Evolutionary conservation across 2,888 invertebrate genomes (phyloP).

Genomic region (Dynastes maya): DNA sequence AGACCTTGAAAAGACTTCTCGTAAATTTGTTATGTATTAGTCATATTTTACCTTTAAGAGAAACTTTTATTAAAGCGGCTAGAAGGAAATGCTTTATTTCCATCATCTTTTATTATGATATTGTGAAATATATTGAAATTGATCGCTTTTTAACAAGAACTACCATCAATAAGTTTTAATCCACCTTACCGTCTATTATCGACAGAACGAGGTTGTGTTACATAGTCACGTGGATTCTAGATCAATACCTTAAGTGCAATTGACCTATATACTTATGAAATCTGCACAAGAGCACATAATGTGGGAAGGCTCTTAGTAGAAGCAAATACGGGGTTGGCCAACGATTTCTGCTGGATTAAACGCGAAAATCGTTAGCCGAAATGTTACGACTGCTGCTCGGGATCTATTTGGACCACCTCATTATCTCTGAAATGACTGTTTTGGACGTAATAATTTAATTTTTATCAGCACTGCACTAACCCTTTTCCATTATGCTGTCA

Average conservation of each 20-base stretch:
- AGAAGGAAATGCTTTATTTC: neutral
- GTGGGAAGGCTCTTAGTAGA: neutral
- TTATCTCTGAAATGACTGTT: constrained; percentile 8
- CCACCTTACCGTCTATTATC: neutral
- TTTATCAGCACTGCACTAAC: neutral
- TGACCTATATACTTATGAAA: constrained; percentile 19
- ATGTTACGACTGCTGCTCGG: neutral
- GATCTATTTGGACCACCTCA: neutral
- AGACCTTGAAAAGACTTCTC: constrained; percentile 11
- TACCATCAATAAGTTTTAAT: neutral
- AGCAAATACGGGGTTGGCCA: neutral
- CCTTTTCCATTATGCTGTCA: constrained; percentile 23
- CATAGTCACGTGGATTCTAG: neutral
- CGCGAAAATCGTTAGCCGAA: neutral
- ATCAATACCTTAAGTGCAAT: constrained; percentile 20
- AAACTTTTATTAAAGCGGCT: neutral
- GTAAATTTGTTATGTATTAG: neutral
- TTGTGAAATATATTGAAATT: neutral
- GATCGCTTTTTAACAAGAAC: neutral
- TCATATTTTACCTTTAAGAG: constrained; percentile 10
- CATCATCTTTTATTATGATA: neutral
- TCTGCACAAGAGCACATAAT: neutral
- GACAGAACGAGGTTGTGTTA: neutral
- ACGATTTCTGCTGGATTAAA: neutral
- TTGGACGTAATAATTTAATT: constrained; percentile 22